These are phyloP conservation scores for Oncopodura yosiiana DNA, from an alignment of 1,140 invertebrate species.

Conservation along the genomic window DNA sequence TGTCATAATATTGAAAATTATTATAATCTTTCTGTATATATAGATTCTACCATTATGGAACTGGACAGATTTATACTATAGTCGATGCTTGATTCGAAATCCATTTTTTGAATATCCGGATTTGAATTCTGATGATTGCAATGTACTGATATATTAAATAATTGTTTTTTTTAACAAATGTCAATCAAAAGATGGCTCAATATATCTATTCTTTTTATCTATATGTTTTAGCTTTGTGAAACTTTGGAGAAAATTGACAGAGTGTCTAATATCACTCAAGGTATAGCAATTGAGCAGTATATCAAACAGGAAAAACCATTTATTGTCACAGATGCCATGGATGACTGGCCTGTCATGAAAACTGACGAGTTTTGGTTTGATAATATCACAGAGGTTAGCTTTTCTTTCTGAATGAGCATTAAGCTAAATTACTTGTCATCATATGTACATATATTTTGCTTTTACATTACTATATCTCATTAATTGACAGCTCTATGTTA, in stretches of 20 bases:
- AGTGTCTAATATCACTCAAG: slow-evolving; percentile 52
- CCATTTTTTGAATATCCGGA: slow-evolving; percentile 49
- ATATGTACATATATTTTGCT: background rate
- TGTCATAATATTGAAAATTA: background rate
- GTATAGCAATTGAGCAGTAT: slow-evolving; percentile 55
- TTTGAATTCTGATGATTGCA: slow-evolving; percentile 48
- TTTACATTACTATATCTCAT: background rate
- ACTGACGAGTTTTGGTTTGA: slow-evolving; percentile 57
- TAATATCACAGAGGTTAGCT: slow-evolving; percentile 50
- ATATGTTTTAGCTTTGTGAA: slow-evolving; percentile 57
- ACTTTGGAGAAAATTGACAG: slow-evolving; percentile 51
- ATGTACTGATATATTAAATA: slow-evolving; percentile 40
- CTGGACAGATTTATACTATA: slow-evolving; percentile 66
- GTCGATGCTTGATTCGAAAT: slow-evolving; percentile 59
- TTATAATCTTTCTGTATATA: background rate
- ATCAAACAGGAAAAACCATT: slow-evolving; percentile 58
- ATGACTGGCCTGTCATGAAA: slow-evolving; percentile 54
- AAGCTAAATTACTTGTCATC: background rate
- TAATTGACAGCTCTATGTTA: slow-evolving; percentile 37
- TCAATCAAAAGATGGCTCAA: slow-evolving; percentile 11
- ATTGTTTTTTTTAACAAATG: background rate
- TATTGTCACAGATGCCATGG: slow-evolving; percentile 60
- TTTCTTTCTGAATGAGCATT: background rate
- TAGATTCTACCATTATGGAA: slow-evolving; percentile 62
- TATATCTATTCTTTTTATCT: slow-evolving; percentile 33